Conservation (phyloP, 2,797 vertebrate species). For the Benthosema pterotum region DNA sequence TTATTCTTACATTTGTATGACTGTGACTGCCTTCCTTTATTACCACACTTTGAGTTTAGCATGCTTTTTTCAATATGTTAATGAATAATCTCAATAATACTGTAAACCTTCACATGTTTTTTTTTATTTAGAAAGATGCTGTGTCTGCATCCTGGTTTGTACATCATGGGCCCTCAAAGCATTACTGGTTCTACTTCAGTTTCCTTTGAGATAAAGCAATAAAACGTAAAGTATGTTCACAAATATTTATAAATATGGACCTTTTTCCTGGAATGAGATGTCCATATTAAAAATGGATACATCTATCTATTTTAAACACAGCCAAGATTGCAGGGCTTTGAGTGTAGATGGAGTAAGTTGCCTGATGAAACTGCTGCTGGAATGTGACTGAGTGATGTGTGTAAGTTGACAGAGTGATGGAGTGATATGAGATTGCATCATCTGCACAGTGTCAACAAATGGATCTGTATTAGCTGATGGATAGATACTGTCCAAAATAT, state of each 20-base stretch:
- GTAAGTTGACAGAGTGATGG: not conserved
- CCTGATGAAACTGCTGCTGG: not conserved
- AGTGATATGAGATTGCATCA: conserved; percentile 1
- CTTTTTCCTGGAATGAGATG: not conserved
- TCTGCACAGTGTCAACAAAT: not conserved
- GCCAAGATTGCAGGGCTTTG: not conserved
- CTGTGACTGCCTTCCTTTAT: not conserved
- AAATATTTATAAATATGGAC: not conserved
- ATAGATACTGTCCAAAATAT: not conserved
- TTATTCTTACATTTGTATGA: not conserved
- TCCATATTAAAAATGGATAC: not conserved
- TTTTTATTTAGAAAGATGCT: not conserved
- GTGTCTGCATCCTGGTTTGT: not conserved
- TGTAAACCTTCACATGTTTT: conserved; percentile 7
- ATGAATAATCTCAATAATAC: conserved; percentile 17
- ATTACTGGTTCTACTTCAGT: not conserved
- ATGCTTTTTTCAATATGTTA: conserved; percentile 7
- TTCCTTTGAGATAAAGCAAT: conserved; percentile 6
- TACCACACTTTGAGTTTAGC: not conserved
- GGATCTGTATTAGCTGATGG: conserved; percentile 3
- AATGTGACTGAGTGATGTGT: not conserved
- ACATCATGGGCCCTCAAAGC: not conserved
- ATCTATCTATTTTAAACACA: not conserved
- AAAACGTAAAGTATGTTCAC: not conserved
- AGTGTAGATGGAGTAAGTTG: conserved; percentile 1